A percentile compares a stretch with the other conserved stretches of the same genome.
Evolutionary conservation across 2,888 invertebrate genomes (phyloP).

Genomic region (Homarus gammarus): DNA sequence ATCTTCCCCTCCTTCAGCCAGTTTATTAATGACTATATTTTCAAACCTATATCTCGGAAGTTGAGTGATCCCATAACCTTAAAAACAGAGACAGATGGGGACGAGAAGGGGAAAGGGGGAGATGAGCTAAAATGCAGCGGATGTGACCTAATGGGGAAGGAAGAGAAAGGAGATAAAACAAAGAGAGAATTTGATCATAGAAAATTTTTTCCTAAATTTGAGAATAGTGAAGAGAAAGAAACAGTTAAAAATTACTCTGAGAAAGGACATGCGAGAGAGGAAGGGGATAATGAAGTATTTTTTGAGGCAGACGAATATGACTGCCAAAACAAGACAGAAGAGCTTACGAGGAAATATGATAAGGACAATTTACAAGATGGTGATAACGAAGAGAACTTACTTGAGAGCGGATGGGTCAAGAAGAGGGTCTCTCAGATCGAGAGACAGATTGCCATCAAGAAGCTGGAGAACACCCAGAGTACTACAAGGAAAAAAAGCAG

Average conservation of each 20-base stretch:
- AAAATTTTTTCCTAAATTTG: too few relatives aligned
- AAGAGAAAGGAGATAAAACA: too few relatives aligned
- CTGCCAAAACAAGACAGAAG: not conserved
- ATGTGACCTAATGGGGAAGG: too few relatives aligned
- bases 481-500: not conserved
- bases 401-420: conserved; percentile 17
- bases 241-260: not conserved
- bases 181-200: too few relatives aligned
- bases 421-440: conserved; percentile 21
- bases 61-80: not conserved
- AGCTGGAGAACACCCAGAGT: not conserved
- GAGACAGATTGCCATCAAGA: not conserved
- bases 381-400: not conserved
- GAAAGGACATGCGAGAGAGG: conserved; percentile 18
- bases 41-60: not conserved
- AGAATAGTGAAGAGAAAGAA: not conserved
- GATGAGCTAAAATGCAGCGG: too few relatives aligned
- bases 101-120: too few relatives aligned
- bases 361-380: not conserved
- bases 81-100: not conserved
- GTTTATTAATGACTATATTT: not conserved
- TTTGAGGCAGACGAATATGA: not conserved
- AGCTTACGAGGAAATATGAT: not conserved
- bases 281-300: not conserved
- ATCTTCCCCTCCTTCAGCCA: not conserved